Evolutionary conservation across 2,113 vertebrate species (phyloP), one percentile per base, ranked within the genome.

Genomic region (Leptosomus discolor): DNA sequence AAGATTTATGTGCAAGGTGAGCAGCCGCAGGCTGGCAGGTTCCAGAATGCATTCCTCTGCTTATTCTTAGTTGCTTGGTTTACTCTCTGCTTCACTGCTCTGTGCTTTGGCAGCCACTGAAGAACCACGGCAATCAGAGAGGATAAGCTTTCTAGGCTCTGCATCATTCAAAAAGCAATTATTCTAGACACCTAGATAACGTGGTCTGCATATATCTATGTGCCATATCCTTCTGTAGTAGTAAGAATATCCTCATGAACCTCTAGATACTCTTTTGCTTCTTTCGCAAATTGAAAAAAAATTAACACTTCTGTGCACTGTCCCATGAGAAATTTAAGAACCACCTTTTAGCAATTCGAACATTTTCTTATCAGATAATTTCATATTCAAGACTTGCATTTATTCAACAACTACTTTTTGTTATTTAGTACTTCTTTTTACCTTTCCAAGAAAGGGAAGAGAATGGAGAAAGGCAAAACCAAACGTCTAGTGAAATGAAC

Each of bases 1-100:
- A 4, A 16, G 1, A 69, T 88, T 88, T 93, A 45, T 63, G 36
- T 48, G 51, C 36, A 77, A 94, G 37, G 16, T 69, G 34, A 69
- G 32, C 0, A 0, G 15, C 41, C 22, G 3, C 46, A 68, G 73
- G 24, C 32, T 76, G 74, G 24, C 67, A 74, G 45, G 34, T 83
- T 93, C 41, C 75, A 85, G 54, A 74, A 77, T 58, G 5, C 18
- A 21, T 69, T 92, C 34, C 32, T 90, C 19, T 77, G 16, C 54
- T 80, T 88, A 43, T 54, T 94, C 78, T 36, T 41, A 41, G 17
- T 50, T 64, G 56, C 54, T 77, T 85, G 37, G 36, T 64, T 95
- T 68, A 23, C 29, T 90, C 8, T 83, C 41, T 92, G 46, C 43
- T 94, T 84, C 75, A 61, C 17, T 83, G 29, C 37, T 90, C 80